Conservation (phyloP, 2,888 invertebrate species). For the Anthrax anthrax region DNA sequence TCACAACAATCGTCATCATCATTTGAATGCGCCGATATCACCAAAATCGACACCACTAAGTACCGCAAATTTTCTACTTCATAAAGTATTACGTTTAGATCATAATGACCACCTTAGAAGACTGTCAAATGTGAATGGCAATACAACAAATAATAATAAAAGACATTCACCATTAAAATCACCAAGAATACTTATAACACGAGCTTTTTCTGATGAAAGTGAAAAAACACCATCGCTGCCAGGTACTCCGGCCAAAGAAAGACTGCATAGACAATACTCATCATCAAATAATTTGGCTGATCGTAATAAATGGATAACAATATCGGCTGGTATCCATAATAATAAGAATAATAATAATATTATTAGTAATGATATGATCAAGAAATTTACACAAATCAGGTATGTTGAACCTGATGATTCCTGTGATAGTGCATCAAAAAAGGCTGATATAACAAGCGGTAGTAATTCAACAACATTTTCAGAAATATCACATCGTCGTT, state of each 20-base stretch:
- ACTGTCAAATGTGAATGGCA: conserved; percentile 13
- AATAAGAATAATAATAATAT: not conserved
- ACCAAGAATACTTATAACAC: conserved; percentile 55
- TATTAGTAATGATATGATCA: not conserved
- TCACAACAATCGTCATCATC: not conserved
- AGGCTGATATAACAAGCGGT: conserved; percentile 22
- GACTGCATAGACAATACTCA: conserved; percentile 28
- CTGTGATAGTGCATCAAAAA: conserved; percentile 15
- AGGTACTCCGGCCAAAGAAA: conserved; percentile 25
- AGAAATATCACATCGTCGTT: conserved; percentile 29
- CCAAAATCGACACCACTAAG: conserved; percentile 1
- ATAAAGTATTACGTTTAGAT: conserved; percentile 44
- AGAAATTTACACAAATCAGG: not conserved
- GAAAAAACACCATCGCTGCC: conserved; percentile 40
- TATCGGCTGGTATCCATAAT: not conserved
- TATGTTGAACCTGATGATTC: not conserved
- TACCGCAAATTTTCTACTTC: conserved; percentile 18
- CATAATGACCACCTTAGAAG: conserved; percentile 14
- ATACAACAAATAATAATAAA: conserved; percentile 13
- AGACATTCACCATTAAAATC: conserved; percentile 37
- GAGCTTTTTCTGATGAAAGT: conserved; percentile 59
- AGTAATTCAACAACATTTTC: conserved; percentile 37
- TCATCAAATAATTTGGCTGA: conserved; percentile 32
- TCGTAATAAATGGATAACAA: not conserved
- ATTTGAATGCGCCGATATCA: not conserved